Base-by-base conservation (phyloP, 2,797 vertebrate species). In the Sebastolobus altivelis region DNA sequence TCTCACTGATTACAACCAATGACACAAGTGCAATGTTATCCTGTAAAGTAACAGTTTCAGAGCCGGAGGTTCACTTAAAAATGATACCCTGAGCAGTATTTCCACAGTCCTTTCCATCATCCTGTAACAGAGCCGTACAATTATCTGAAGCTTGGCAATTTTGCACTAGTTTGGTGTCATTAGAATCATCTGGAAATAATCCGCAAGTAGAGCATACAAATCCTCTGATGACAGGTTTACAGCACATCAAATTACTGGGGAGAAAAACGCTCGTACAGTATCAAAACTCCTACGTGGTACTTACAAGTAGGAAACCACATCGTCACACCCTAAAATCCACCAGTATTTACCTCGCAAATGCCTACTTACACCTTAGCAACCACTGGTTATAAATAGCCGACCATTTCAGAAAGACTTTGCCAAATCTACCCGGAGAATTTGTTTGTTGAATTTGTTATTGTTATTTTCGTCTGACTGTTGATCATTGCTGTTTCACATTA, bases 91-190 rank as follows among this genome's bases (percentile, higher is more conserved):
- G 27, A 12, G 37, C 10, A 12, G 49, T 56, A 10, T 61, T 78
- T 78, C 31, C 25, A 35, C 58, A 49, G 58, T 56, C 31, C 46
- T 65, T 22, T 10, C 49, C 37, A 18, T 83, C 66, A 80, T 81
- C 74, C 75, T 67, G 16, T 77, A 83, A 86, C 76, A 52, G 37
- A 62, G 12, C 46, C 31, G 37, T 71, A 29, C 61, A 67, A 67
- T 67, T 1, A 77, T 68, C 69, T 56, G 40, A 59, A 27, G 18
- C n/a, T 6, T 31, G 37, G 59, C 20, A 2, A 75, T 77, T 82
- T 54, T 3, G 8, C 46, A 22, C 58, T 9, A 65, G 38, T 75
- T 31, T 54, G 8, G 5, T 67, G 59, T 67, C 61, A 80, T 83
- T 86, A 43, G 25, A 65, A 74, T 72, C 27, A 76, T 78, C 54